Percentiles rank a stretch among this genome's conserved stretches.
phyloP scores from a whole-genome alignment of 2,113 vertebrate species.

The Hypocryptadius cinnamomeus region DNA sequence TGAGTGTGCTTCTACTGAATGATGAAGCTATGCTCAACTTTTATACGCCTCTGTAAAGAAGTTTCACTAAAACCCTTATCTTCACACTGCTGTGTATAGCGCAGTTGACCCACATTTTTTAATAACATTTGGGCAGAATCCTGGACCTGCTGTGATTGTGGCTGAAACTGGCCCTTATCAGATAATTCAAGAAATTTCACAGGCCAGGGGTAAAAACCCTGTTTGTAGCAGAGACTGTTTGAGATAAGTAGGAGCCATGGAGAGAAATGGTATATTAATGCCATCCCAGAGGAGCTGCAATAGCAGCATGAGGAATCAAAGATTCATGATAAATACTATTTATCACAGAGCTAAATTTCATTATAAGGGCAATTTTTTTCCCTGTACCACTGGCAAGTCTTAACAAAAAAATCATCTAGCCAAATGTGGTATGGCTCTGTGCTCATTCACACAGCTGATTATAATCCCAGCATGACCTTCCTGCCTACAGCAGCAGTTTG shows the following conservation, averaged over 20 bases:
- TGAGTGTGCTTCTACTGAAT: not conserved
- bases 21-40: not conserved
- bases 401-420: not conserved
- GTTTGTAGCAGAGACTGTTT: not conserved
- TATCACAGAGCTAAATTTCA: not conserved
- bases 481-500: not conserved
- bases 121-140: not conserved
- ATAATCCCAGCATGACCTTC: slow-evolving; percentile 13
- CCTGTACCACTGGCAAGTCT: not conserved
- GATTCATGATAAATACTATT: not conserved
- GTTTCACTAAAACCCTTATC: not conserved
- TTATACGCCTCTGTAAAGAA: not conserved
- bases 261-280: not conserved
- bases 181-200: not conserved
- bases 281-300: not conserved
- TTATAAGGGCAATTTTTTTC: not conserved
- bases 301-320: not conserved
- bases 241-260: not conserved
- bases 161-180: not conserved
- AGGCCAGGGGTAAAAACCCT: not conserved
- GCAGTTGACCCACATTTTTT: not conserved
- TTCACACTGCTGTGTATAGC: not conserved
- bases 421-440: not conserved
- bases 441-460: not conserved
- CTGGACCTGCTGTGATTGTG: not conserved